phyloP scores from a whole-genome alignment of 2,888 invertebrate species.

The Tortricodes alternella region DNA sequence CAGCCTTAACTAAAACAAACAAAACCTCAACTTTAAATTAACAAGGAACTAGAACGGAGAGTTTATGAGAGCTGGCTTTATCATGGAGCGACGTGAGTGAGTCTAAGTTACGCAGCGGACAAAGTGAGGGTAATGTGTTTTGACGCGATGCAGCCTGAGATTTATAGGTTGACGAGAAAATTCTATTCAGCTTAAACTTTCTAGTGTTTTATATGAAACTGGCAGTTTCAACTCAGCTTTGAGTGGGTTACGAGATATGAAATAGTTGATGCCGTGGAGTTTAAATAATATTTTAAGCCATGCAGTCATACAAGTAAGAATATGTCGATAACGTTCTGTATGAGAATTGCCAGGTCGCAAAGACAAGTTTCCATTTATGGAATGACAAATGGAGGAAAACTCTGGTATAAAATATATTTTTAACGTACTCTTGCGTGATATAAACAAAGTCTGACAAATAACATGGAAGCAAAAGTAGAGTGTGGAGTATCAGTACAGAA shows the following conservation, averaged over 20 bases:
- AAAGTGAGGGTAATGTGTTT: slow-evolving; percentile 47
- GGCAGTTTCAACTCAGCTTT: not conserved
- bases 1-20: slow-evolving; percentile 21
- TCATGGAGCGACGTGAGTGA: slow-evolving; percentile 20
- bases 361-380: too few relatives aligned
- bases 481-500: not conserved
- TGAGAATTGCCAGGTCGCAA: too few relatives aligned
- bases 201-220: slow-evolving; percentile 10
- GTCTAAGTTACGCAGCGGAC: slow-evolving; percentile 38
- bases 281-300: not conserved
- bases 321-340: too few relatives aligned
- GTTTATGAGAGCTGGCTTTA: slow-evolving; percentile 25
- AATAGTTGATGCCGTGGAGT: not conserved
- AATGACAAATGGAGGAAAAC: too few relatives aligned
- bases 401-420: too few relatives aligned
- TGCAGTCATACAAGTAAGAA: not conserved
- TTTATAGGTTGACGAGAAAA: slow-evolving; percentile 31
- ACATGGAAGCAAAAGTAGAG: not conserved
- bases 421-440: too few relatives aligned
- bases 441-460: not conserved
- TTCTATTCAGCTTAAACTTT: slow-evolving; percentile 15
- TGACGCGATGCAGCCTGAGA: slow-evolving; percentile 35
- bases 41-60: slow-evolving; percentile 27
- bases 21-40: slow-evolving; percentile 30
- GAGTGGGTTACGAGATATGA: slow-evolving; percentile 2